Evolutionary conservation across 2,797 vertebrate species (phyloP), one percentile per base, ranked within the genome.

Genomic region (Distichodus sexfasciatus): DNA sequence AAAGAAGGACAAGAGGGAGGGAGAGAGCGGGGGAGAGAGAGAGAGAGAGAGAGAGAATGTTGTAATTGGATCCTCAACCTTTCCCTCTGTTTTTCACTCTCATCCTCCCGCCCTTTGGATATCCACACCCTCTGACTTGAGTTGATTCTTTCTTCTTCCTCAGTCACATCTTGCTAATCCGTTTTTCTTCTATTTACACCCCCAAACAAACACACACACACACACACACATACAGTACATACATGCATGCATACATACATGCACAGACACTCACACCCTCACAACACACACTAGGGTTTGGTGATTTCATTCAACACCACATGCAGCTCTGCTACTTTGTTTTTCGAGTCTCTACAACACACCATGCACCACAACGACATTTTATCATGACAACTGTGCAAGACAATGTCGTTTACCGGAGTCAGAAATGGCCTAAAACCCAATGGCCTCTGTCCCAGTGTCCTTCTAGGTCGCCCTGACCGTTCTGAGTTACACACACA

Each of bases 401-500:
- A n/a, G n/a, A n/a, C n/a, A n/a, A n/a, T n/a, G n/a, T n/a, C n/a
- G n/a, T 19, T 6, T 31, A 28, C 36, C 19, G 35, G 8, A 43
- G 21, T 19, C 26, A 65, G 26, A 23, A 12, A 36, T 54, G 61
- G 41, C 40, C 61, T 10, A 41, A 19, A 3, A 55, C 75, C 70
- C 55, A 55, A 46, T 76, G 66, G 66, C 76, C 69, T 75, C 54
- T 76, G 69, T 71, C 77, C 58, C 58, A 74, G 10, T 38, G n/a
- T 3, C n/a, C 3, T 67, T 79, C 35, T 76, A 71, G 35, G 36
- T 23, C 31, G 44, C 29, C 41, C n/a, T n/a, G n/a, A n/a, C n/a
- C n/a, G n/a, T n/a, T n/a, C n/a, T n/a, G n/a, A n/a, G n/a, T n/a
- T n/a, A n/a, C n/a, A n/a, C n/a, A n/a, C n/a, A n/a, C n/a, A n/a